Percentiles rank a stretch among this genome's conserved stretches.
Evolutionary conservation across 2,888 invertebrate genomes (phyloP).

Genomic region (Eupithecia dodoneata): DNA sequence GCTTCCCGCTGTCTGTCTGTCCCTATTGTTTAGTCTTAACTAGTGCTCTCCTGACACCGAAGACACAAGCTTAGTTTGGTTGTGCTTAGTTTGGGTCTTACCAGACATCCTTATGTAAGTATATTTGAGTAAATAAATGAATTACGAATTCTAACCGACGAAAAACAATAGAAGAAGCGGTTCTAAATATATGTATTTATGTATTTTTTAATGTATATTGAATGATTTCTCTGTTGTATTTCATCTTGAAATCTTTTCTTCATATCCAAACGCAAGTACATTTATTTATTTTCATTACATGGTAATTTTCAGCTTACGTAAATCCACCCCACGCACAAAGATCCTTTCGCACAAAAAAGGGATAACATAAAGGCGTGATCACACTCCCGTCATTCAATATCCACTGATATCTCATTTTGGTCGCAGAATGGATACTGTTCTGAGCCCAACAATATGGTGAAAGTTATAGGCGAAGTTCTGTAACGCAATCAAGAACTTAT

Average conservation of each 20-base stretch:
- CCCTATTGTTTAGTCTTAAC: too few species aligned
- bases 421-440: slow-evolving; percentile 71
- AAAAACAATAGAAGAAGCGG: too few species aligned
- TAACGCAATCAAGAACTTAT: background rate
- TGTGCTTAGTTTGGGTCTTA: too few species aligned
- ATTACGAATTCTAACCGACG: too few species aligned
- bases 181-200: too few species aligned
- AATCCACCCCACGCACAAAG: slow-evolving; percentile 41
- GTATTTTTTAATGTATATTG: too few species aligned
- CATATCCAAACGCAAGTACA: background rate
- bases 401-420: slow-evolving; percentile 80
- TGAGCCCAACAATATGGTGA: slow-evolving; percentile 51
- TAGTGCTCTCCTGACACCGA: too few species aligned
- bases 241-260: background rate
- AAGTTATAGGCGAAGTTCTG: slow-evolving; percentile 46
- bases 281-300: slow-evolving; percentile 10
- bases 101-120: too few species aligned
- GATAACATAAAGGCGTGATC: slow-evolving; percentile 56
- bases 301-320: slow-evolving; percentile 7
- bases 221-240: background rate
- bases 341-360: slow-evolving; percentile 32
- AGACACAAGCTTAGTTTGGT: too few species aligned
- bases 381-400: slow-evolving; percentile 77
- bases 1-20: too few species aligned
- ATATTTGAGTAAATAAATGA: too few species aligned